Conservation (phyloP, 2,797 vertebrate genomes). For the Eptatretus atami region DNA sequence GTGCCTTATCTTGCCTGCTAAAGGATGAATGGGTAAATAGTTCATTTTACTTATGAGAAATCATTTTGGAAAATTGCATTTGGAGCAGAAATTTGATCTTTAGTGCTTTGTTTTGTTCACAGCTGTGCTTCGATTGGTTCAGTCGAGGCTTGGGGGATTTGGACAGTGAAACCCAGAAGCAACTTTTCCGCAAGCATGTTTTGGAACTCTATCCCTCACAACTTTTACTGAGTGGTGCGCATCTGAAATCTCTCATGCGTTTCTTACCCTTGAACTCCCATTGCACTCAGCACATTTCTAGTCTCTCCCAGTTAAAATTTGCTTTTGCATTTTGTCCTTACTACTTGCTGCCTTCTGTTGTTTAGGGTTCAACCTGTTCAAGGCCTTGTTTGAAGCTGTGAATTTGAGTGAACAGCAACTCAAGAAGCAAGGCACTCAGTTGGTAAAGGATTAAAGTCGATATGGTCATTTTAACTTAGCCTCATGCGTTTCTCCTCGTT, state of each 20-base stretch:
- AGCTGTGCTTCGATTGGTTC: slow-evolving; percentile 99
- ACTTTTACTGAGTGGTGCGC: slow-evolving; percentile 90
- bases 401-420: slow-evolving; percentile 90
- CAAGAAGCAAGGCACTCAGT: slow-evolving; percentile 73
- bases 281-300: too few species aligned
- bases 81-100: too few species aligned
- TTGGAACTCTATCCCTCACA: slow-evolving; percentile 88
- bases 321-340: too few species aligned
- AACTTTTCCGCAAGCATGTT: slow-evolving; percentile 96
- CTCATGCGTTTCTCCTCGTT: not conserved
- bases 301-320: too few species aligned
- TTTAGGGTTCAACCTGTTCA: slow-evolving; percentile 82
- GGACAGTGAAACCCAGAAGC: slow-evolving; percentile 86
- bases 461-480: not conserved
- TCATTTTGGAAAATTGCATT: too few species aligned
- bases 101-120: slow-evolving; percentile 8
- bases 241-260: not conserved
- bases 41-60: too few species aligned
- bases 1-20: too few species aligned
- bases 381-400: slow-evolving; percentile 97
- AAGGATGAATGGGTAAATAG: too few species aligned
- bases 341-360: too few species aligned
- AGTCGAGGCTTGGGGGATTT: slow-evolving; percentile 93
- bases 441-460: slow-evolving; percentile 25
- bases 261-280: too few species aligned